Evolutionary conservation across 2,888 invertebrate genomes (phyloP), one percentile per base, ranked within the genome.

Genomic region (Pteria penguin): DNA sequence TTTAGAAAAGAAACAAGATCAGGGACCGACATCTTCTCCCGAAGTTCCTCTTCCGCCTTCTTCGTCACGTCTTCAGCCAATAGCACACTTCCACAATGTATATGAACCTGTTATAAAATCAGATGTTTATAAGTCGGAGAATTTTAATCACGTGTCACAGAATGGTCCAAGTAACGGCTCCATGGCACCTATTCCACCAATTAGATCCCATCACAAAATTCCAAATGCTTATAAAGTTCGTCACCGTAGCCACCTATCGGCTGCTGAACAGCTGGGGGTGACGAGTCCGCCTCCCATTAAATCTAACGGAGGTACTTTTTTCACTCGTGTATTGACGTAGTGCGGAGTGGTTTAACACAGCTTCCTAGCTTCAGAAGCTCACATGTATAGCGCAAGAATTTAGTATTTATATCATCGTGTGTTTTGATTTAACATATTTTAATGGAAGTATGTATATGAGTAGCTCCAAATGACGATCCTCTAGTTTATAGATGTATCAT

Each of bases 261-360:
- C 88, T 60, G 87, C 83, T 32, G 83, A 88, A 66, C 88, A 87
- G 77, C 83, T 88, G 54, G 87, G 87, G 33, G 82, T 89, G 3
- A 87, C 82, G 84, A 84, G 83, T 63, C 84, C 85, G 52, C 83
- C 87, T 70, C 83, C 86, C 58, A 74, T 82, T 70, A 74, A 81
- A 78, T 63, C 67, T 61, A 75, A 70, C 36, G 75, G 75, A 75
- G 75, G 75, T 75, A 75, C 65, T 57, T n/a, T 27, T 57, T 14
- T 8, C 45, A 45, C 45, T 45, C 18, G 8, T 45, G 1, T 45
- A 45, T 45, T n/a, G n/a, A n/a, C 45, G 45, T 45, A 45, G 68
- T 57, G 11, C 36, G 66, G n/a, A 45, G 68, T 68, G 68, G 55
- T 57, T 55, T 67, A 27, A n/a, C n/a, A 32, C 24, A 33, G 55